These are phyloP conservation scores for Cairina moschata DNA, from an alignment of 2,113 vertebrate genomes.

Conservation along the genomic window DNA sequence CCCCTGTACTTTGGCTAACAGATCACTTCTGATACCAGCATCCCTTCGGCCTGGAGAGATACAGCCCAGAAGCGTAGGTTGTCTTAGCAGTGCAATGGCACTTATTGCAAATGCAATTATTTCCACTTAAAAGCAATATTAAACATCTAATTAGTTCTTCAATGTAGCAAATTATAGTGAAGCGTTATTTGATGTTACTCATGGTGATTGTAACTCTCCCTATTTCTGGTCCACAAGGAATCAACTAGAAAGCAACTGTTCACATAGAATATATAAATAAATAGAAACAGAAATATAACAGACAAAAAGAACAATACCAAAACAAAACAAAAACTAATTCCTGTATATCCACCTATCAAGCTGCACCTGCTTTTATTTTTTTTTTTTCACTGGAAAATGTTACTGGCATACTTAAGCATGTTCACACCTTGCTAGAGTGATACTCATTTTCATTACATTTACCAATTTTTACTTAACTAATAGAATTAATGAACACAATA, in stretches of 20 bases:
- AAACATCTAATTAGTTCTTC: neutral
- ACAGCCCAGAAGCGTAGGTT: accelerated
- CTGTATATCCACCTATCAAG: neutral
- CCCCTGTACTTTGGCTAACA: accelerated
- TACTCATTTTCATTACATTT: neutral
- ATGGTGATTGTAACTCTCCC: neutral
- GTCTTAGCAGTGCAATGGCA: neutral
- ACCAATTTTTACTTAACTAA: neutral
- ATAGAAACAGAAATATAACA: neutral
- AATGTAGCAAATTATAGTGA: neutral
- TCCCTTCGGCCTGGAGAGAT: neutral
- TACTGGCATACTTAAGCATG: accelerated
- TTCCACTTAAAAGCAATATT: neutral
- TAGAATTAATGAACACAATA: neutral
- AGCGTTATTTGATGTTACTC: neutral
- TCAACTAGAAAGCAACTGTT: neutral
- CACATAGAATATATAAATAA: neutral
- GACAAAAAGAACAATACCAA: neutral
- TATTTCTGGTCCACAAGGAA: neutral
- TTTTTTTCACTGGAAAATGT: neutral
- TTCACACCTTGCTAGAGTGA: neutral
- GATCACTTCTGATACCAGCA: accelerated
- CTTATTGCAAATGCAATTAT: neutral
- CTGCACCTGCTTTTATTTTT: neutral
- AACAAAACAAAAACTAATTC: too few relatives aligned